These are phyloP conservation scores for Microcebus jonahi DNA, from an alignment of 2,113 vertebrate species.

Conservation along the genomic window DNA sequence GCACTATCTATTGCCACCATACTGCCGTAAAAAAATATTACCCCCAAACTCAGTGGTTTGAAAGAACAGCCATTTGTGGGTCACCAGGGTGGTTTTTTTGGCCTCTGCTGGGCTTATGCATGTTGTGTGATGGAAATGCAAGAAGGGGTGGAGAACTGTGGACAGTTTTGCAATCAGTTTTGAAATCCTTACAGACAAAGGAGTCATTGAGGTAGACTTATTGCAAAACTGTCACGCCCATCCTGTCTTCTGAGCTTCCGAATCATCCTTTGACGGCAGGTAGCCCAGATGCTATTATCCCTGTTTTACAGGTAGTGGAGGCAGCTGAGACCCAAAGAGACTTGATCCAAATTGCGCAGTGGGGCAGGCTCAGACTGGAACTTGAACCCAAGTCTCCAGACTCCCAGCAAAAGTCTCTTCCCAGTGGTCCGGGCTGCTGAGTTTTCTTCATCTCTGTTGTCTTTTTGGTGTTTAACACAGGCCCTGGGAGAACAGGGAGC, in stretches of 20 bases:
- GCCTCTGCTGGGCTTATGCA: not conserved
- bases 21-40: not conserved
- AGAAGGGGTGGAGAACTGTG: not conserved
- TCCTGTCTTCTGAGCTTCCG: not conserved
- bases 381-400: not conserved
- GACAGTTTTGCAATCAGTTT: not conserved
- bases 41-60: not conserved
- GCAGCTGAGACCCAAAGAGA: not conserved
- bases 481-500: not conserved
- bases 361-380: not conserved
- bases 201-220: too few relatives aligned
- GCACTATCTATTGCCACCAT: not conserved
- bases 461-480: not conserved
- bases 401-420: not conserved
- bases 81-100: too few relatives aligned
- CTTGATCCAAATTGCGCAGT: not conserved
- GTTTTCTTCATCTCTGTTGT: not conserved
- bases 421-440: not conserved
- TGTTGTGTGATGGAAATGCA: not conserved
- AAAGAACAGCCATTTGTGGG: not conserved
- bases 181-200: not conserved
- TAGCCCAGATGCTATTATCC: not conserved
- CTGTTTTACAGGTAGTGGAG: not conserved
- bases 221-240: not conserved
- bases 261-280: not conserved